Evolutionary conservation across 2,888 invertebrate genomes (phyloP).

Genomic region (Lithophane semibrunnea): DNA sequence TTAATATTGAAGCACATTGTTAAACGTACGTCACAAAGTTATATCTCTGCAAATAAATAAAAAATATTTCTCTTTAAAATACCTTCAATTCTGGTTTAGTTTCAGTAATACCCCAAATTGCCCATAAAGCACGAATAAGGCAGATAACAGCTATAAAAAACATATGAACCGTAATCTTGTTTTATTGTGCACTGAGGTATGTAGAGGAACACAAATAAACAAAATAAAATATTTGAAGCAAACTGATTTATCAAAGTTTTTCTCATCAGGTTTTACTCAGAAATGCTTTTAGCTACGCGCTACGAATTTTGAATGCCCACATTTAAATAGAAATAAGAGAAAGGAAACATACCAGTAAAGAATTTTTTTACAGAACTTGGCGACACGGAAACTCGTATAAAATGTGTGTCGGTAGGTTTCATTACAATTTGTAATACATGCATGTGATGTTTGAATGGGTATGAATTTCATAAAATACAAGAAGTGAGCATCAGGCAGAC

Average conservation of each 20-base stretch:
- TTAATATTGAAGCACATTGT: conserved; percentile 56
- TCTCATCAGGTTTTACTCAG: conserved; percentile 52
- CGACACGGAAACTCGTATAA: conserved; percentile 49
- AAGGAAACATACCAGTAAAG: conserved; percentile 49
- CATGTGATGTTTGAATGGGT: conserved; percentile 60
- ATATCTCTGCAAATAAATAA: conserved; percentile 23
- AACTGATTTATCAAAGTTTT: conserved; percentile 55
- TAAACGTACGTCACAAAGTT: conserved; percentile 34
- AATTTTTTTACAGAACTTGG: conserved; percentile 52
- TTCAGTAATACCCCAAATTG: conserved; percentile 69
- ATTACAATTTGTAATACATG: conserved; percentile 59
- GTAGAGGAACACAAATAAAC: conserved; percentile 49
- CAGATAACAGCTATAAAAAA: conserved; percentile 76
- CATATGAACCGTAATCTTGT: conserved; percentile 74
- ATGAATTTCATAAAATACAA: conserved; percentile 64
- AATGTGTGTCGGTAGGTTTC: conserved; percentile 56
- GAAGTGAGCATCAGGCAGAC: conserved; percentile 55
- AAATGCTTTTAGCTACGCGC: conserved; percentile 65
- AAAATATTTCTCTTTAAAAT: conserved; percentile 58
- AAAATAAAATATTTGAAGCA: conserved; percentile 49
- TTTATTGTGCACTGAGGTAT: conserved; percentile 69
- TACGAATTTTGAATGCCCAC: conserved; percentile 58
- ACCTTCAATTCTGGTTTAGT: conserved; percentile 71
- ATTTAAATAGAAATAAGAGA: conserved; percentile 58
- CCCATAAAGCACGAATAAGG: conserved; percentile 74